Percentiles rank a stretch among this genome's conserved stretches.
Evolutionary conservation across 2,888 invertebrate species (phyloP).

Genomic region (Leucozona laternaria): DNA sequence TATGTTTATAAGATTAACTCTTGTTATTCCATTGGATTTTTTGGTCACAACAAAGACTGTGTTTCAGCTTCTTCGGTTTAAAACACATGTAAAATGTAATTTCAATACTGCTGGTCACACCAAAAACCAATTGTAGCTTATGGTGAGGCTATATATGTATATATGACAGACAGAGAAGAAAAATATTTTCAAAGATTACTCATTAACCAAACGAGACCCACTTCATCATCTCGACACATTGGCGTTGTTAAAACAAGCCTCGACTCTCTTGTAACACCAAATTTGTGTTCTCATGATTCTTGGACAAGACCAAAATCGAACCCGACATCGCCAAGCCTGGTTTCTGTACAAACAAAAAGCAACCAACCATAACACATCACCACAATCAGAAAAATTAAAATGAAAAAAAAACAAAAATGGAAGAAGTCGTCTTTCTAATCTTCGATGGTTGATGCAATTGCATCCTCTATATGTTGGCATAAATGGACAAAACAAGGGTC

Average conservation of each 20-base stretch:
- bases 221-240: slow-evolving; percentile 48
- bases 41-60: too few species aligned
- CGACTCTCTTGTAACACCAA: slow-evolving; percentile 62
- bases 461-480: slow-evolving; percentile 60
- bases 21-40: too few species aligned
- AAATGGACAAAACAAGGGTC: slow-evolving; percentile 66
- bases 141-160: neutral
- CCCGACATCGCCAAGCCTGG: slow-evolving; percentile 5
- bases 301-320: slow-evolving; percentile 64
- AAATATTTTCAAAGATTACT: slow-evolving; percentile 16
- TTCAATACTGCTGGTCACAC: slow-evolving; percentile 2
- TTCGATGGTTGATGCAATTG: slow-evolving; percentile 44
- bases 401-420: slow-evolving; percentile 14
- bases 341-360: slow-evolving; percentile 8
- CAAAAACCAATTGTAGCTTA: neutral
- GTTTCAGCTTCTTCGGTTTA: too few species aligned
- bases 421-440: slow-evolving; percentile 59
- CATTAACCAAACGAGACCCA: slow-evolving; percentile 57
- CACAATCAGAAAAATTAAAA: neutral
- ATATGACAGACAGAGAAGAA: neutral
- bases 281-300: slow-evolving; percentile 56
- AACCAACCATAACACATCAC: neutral
- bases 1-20: too few species aligned
- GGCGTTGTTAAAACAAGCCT: slow-evolving; percentile 45
- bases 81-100: too few species aligned